Evolutionary conservation across 2,797 vertebrate species (phyloP).

Genomic region (Diglossa cyanea): DNA sequence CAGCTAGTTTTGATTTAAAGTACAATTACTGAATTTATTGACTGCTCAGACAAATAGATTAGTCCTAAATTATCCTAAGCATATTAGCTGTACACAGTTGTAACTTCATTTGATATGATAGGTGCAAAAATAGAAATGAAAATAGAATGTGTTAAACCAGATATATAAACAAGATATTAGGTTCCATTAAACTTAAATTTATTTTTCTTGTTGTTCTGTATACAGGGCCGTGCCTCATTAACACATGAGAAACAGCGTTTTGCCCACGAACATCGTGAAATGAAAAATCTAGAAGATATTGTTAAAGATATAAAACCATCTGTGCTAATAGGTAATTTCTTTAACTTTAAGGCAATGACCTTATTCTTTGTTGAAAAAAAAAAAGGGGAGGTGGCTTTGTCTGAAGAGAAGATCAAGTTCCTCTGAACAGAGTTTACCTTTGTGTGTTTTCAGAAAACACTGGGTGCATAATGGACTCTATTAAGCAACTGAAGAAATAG

Average conservation of each 20-base stretch:
- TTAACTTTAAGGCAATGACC: constrained; percentile 22
- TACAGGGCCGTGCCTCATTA: constrained; percentile 86
- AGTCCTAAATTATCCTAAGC: neutral
- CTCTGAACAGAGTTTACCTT: constrained; percentile 29
- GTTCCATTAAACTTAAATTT: neutral
- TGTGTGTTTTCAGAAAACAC: constrained; percentile 35
- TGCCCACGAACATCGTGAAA: constrained; percentile 88
- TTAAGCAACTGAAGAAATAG: constrained; percentile 18
- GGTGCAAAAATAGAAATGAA: neutral
- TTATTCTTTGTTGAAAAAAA: neutral
- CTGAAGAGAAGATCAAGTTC: constrained; percentile 6
- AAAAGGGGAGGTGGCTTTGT: neutral
- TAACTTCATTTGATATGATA: neutral
- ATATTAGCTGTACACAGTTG: neutral
- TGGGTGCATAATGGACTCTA: neutral
- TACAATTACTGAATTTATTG: neutral
- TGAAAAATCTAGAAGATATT: constrained; percentile 87
- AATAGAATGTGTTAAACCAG: neutral
- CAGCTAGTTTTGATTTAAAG: neutral
- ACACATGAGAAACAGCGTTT: constrained; percentile 90
- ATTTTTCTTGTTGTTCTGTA: neutral
- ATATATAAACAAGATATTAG: neutral
- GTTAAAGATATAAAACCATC: constrained; percentile 88
- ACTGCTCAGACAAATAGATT: neutral
- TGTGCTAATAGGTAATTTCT: constrained; percentile 89